Evolutionary conservation across 2,113 vertebrate genomes (phyloP).

Genomic region (Lepidothrix coronata): DNA sequence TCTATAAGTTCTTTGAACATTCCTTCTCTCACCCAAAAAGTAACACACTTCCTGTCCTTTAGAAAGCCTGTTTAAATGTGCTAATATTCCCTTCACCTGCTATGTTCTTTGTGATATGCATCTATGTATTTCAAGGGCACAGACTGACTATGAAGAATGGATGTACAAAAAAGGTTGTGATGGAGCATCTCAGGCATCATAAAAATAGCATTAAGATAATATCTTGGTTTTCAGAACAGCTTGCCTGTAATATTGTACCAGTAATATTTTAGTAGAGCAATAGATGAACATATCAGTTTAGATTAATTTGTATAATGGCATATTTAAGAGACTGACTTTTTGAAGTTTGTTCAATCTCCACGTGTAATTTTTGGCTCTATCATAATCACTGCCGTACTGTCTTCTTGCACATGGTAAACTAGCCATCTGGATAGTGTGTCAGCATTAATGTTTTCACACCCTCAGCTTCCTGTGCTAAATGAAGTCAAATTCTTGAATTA

Average conservation of each 20-base stretch:
- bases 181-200: background rate
- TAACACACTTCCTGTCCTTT: background rate
- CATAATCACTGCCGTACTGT: slow-evolving; percentile 62
- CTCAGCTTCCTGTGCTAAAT: slow-evolving; percentile 68
- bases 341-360: slow-evolving; percentile 67
- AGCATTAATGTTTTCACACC: slow-evolving; percentile 74
- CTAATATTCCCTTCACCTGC: background rate
- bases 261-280: slow-evolving; percentile 44
- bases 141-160: background rate
- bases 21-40: background rate
- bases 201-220: slow-evolving; percentile 25
- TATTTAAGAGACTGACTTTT: slow-evolving; percentile 62
- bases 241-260: slow-evolving; percentile 7
- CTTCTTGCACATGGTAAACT: slow-evolving; percentile 70
- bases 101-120: background rate
- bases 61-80: background rate
- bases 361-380: slow-evolving; percentile 66
- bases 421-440: slow-evolving; percentile 72
- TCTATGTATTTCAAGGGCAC: background rate
- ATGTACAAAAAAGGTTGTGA: background rate
- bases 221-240: slow-evolving; percentile 24
- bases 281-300: slow-evolving; percentile 48
- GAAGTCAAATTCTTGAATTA: slow-evolving; percentile 69
- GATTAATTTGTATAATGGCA: slow-evolving; percentile 52
- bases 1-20: background rate